phyloP scores from a whole-genome alignment of 2,797 vertebrate species.

The Halcyon badia region DNA sequence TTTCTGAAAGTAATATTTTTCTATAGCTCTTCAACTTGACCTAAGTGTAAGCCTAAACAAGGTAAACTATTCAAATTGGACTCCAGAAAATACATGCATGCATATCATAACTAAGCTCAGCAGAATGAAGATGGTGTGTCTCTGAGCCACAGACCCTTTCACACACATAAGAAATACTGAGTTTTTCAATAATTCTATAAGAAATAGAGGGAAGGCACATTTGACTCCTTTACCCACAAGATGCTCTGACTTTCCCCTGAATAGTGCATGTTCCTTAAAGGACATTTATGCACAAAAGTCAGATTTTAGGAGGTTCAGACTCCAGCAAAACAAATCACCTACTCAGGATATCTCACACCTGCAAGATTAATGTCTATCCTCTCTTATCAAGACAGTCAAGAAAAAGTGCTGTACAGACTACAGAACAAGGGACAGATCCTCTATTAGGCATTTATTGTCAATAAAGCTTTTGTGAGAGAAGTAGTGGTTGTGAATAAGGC shows the following conservation, averaged over 20 bases:
- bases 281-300: background rate
- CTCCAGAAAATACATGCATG: background rate
- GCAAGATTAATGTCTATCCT: background rate
- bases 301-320: background rate
- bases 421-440: background rate
- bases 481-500: background rate
- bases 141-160: background rate
- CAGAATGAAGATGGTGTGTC: background rate
- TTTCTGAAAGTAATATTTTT: background rate
- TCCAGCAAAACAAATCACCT: background rate
- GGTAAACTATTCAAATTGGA: background rate
- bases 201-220: background rate
- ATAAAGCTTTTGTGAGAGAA: background rate
- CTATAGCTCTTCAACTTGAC: background rate
- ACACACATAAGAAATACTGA: background rate
- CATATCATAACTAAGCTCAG: background rate
- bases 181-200: background rate
- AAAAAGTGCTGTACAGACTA: background rate
- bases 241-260: background rate
- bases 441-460: background rate
- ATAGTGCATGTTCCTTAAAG: background rate
- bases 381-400: background rate
- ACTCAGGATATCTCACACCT: background rate
- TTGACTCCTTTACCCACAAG: background rate
- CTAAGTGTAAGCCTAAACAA: background rate